phyloP scores from a whole-genome alignment of 2,797 vertebrate species.

The Helicolenus hilgendorfi region DNA sequence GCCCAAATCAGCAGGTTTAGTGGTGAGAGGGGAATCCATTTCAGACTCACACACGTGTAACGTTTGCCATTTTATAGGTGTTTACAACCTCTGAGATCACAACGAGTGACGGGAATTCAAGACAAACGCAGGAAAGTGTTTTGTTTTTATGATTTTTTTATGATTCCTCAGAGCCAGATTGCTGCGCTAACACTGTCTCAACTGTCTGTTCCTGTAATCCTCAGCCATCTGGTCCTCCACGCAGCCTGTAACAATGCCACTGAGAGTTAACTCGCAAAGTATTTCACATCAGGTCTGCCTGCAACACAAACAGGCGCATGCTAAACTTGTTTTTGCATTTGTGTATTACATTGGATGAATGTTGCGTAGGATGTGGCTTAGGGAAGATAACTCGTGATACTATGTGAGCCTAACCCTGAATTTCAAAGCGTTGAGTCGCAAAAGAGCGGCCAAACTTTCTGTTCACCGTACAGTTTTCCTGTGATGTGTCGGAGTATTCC shows the following conservation, averaged over 20 bases:
- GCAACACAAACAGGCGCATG: neutral
- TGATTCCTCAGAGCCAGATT: constrained; percentile 5
- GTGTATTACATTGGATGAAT: neutral
- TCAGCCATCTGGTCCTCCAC: constrained; percentile 35
- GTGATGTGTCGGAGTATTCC: too few relatives aligned
- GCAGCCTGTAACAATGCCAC: neutral
- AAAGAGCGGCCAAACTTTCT: too few relatives aligned
- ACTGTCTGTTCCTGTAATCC: constrained; percentile 50
- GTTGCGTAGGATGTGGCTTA: too few relatives aligned
- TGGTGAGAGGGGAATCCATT: neutral
- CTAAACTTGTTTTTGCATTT: neutral
- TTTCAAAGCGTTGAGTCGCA: too few relatives aligned
- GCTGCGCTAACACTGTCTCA: constrained; percentile 1
- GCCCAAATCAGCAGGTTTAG: constrained; percentile 18
- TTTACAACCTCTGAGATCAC: neutral
- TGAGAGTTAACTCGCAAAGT: constrained; percentile 8
- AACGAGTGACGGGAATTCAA: neutral
- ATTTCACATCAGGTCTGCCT: constrained; percentile 9
- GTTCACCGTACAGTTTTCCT: too few relatives aligned
- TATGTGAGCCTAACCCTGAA: neutral
- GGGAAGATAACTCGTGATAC: neutral
- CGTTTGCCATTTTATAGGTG: neutral
- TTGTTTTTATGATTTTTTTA: neutral
- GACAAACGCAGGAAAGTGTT: neutral
- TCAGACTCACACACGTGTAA: neutral